A percentile compares a stretch with the other conserved stretches of the same genome.
Evolutionary conservation across 2,888 invertebrate species (phyloP).

Genomic region (Thymelicus sylvestris): DNA sequence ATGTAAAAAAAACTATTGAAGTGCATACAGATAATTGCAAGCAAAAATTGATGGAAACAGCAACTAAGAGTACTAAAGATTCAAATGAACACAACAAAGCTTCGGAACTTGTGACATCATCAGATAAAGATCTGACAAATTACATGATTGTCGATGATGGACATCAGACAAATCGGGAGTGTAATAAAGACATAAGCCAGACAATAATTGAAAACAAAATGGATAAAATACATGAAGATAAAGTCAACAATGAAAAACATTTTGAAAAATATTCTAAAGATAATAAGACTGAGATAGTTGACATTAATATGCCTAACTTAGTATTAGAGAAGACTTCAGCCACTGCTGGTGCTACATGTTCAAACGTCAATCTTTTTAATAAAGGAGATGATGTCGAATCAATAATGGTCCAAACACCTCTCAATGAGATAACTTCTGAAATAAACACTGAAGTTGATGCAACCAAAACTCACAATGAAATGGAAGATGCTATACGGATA

Average conservation of each 20-base stretch:
- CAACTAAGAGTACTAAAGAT: constrained; percentile 43
- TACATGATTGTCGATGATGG: neutral
- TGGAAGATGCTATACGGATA: neutral
- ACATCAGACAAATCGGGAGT: neutral
- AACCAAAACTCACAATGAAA: neutral
- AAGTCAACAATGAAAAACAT: neutral
- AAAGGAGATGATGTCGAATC: neutral
- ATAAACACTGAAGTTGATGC: neutral
- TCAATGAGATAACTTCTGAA: neutral
- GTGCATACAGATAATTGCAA: constrained; percentile 72
- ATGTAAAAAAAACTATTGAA: constrained; percentile 77
- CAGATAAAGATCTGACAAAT: constrained; percentile 7
- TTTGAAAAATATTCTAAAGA: neutral
- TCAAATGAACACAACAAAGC: constrained; percentile 30
- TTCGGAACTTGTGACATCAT: neutral
- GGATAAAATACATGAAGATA: neutral
- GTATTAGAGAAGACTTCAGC: constrained; percentile 1
- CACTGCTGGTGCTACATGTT: neutral
- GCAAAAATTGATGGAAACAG: constrained; percentile 54
- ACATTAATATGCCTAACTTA: constrained; percentile 5
- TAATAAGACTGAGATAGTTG: constrained; percentile 25
- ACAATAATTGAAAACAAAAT: constrained; percentile 1
- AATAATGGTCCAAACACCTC: neutral
- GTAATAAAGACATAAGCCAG: neutral
- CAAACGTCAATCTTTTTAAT: neutral